Evolutionary conservation across 92 coral and sea anemone species (phyloP).

Genomic region (Paramuricea clavata): DNA sequence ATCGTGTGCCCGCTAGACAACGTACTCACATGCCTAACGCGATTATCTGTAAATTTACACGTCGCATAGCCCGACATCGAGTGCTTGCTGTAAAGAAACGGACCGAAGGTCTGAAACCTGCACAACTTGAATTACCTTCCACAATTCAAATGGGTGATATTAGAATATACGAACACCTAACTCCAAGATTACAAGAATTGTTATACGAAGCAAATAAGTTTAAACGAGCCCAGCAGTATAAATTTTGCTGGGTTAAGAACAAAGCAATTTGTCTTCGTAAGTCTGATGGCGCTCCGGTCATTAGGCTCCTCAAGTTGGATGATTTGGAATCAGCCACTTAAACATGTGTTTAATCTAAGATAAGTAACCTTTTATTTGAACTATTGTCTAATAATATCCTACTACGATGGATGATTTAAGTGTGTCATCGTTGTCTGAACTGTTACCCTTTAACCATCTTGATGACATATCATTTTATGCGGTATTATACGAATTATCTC

Average conservation of each 20-base stretch:
- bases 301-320: conserved; percentile 50
- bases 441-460: too few relatives aligned
- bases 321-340: conserved; percentile 11
- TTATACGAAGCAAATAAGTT: conserved; percentile 57
- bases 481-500: background rate
- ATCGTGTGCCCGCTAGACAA: conserved; percentile 51
- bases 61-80: conserved; percentile 48
- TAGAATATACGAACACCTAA: conserved; percentile 56
- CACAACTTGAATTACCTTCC: conserved; percentile 38
- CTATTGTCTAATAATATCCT: too few relatives aligned
- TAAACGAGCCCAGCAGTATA: conserved; percentile 48
- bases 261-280: conserved; percentile 49
- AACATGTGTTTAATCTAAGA: too few relatives aligned
- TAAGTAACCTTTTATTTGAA: too few relatives aligned
- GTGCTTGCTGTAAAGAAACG: conserved; percentile 52
- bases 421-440: too few relatives aligned
- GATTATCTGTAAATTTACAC: conserved; percentile 44
- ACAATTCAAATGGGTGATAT: conserved; percentile 21
- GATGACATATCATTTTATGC: too few relatives aligned
- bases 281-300: conserved; percentile 52
- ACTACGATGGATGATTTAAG: background rate
- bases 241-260: conserved; percentile 63
- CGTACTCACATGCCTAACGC: conserved; percentile 36
- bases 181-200: conserved; percentile 56
- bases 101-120: background rate